Evolutionary conservation across 1,140 invertebrate species (phyloP).

Genomic region (Orchestia grillus): DNA sequence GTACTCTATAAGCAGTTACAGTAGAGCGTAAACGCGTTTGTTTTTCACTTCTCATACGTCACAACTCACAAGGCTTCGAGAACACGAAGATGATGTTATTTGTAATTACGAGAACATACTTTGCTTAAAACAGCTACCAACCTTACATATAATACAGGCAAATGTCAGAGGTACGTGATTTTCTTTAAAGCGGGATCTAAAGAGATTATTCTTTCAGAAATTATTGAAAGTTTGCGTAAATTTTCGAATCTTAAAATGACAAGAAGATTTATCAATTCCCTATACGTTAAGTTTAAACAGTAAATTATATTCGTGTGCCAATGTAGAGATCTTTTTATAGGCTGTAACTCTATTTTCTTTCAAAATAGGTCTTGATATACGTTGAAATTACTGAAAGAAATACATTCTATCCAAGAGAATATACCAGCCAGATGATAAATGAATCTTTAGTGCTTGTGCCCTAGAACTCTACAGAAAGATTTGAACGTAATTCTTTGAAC

Average conservation of each 20-base stretch:
- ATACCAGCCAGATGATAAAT: not conserved
- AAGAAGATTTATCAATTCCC: not conserved
- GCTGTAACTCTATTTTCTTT: not conserved
- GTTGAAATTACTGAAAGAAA: not conserved
- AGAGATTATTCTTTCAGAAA: not conserved
- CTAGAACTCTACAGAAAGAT: not conserved
- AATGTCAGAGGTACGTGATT: not conserved
- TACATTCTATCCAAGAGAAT: not conserved
- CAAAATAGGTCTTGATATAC: not conserved
- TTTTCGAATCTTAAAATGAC: not conserved
- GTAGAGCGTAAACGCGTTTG: not conserved
- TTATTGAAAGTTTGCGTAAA: not conserved
- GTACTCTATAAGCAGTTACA: no score
- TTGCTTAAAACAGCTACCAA: not conserved
- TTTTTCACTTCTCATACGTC: not conserved
- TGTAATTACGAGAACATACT: not conserved
- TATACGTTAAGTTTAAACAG: not conserved
- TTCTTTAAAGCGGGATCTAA: not conserved
- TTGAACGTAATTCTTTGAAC: not conserved
- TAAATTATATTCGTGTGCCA: not conserved
- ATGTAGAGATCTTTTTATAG: not conserved
- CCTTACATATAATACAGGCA: not conserved
- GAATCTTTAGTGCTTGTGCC: not conserved
- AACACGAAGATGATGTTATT: not conserved
- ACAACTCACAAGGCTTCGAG: not conserved